Evolutionary conservation across 2,797 vertebrate species (phyloP), one percentile per base, ranked within the genome.

Genomic region (Periparus ater): DNA sequence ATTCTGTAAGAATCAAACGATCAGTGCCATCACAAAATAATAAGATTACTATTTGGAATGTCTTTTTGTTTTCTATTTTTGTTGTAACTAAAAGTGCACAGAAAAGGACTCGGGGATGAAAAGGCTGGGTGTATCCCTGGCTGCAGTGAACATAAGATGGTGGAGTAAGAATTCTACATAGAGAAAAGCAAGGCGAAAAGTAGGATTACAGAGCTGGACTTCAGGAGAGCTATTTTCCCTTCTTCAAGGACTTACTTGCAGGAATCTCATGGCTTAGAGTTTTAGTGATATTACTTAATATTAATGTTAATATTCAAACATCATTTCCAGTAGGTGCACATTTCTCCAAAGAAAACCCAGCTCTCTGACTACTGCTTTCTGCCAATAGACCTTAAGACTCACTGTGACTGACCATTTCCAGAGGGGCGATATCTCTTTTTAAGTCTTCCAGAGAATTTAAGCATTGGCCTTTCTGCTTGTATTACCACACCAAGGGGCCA

Each of bases 81-180:
- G 1, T 19, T 45, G 0, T 10, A 16, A 73, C 11, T 61, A 44
- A 10, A 18, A 19, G 1, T 44, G 22, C 17, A 4, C 51, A 16
- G 4, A 38, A 61, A 68, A 58, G 17, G 25, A 44, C 20, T 51
- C 34, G 20, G 15, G 11, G 5, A 23, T 40, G 13, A 23, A 42
- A 57, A 57, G 19, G 13, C 4, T 76, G 63, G 2, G 2, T 18
- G 13, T 57, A 26, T 19, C 10, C 25, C 40, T 26, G 14, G 15
- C n/a, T 71, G 21, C 29, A 51, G 10, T 19, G 20, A 58, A 16
- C 2, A 1, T 22, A 25, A 45, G 29, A 40, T 13, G 29, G 29
- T 58, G 15, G 19, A 58, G 6, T 34, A 23, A 47, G 40, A 29
- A 65, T 77, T 47, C 26, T 36, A 12, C 6, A 17, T 15, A 38